Percentiles rank a stretch among this genome's conserved stretches.
These are phyloP conservation scores for Hapalemur alaotrensis DNA, from an alignment of 2,797 vertebrate genomes.

Conservation along the genomic window DNA sequence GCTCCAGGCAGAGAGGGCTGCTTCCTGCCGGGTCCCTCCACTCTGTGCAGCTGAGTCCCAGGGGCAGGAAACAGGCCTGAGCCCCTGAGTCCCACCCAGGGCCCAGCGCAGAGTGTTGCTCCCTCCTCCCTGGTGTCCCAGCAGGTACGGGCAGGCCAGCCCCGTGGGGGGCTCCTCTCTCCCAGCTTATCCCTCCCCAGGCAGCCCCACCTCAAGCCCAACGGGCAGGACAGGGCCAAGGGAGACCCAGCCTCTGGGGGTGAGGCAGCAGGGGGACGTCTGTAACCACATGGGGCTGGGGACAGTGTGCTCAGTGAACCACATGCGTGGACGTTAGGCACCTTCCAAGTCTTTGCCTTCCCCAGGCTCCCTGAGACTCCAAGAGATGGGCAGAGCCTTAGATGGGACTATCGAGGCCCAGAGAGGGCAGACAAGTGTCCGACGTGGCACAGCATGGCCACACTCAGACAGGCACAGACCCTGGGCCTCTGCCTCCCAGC, in stretches of 20 bases:
- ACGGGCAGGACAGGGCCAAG: too few relatives aligned
- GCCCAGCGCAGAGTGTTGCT: neutral
- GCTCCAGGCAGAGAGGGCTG: fast-evolving
- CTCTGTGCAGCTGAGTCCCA: fast-evolving
- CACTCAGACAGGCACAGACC: neutral
- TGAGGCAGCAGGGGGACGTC: neutral
- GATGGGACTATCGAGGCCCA: neutral
- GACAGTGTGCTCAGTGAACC: neutral
- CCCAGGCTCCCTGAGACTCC: neutral
- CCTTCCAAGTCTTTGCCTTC: neutral
- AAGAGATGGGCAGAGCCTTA: neutral
- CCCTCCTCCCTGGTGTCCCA: too few relatives aligned
- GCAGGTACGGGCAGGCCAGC: neutral
- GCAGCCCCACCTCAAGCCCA: neutral
- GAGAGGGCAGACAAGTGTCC: neutral
- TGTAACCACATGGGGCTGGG: neutral
- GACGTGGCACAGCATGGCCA: fast-evolving
- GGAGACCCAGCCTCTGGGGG: neutral
- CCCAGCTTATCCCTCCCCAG: neutral
- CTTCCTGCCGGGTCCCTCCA: fast-evolving
- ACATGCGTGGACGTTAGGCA: too few relatives aligned
- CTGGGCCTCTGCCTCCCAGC: neutral
- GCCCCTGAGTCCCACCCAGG: fast-evolving
- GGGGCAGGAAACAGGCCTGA: fast-evolving
- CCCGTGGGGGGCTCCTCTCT: neutral